phyloP scores from a whole-genome alignment of 2,797 vertebrate genomes.

The Onychomys leucogaster region DNA sequence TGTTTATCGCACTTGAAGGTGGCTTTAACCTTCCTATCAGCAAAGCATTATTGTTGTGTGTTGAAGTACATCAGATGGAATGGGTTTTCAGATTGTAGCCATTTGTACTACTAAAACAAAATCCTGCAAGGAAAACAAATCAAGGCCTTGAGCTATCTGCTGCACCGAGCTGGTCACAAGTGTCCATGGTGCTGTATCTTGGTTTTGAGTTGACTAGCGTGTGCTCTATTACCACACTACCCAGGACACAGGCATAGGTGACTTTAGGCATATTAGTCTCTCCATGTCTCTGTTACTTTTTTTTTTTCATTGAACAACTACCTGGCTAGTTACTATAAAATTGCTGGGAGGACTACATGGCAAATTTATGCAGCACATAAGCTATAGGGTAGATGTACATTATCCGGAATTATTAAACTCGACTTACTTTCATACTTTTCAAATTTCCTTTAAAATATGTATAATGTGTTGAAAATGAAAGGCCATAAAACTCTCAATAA shows the following conservation, averaged over 20 bases:
- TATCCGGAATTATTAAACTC: slow-evolving; percentile 45
- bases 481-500: not conserved
- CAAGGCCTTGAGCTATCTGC: not conserved
- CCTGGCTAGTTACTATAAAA: not conserved
- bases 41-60: slow-evolving; percentile 27
- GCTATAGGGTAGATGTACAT: not conserved
- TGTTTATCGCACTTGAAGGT: slow-evolving; percentile 36
- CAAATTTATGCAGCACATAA: not conserved
- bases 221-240: not conserved
- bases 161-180: slow-evolving; percentile 23
- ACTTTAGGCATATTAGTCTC: not conserved
- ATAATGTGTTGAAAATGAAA: slow-evolving; percentile 27
- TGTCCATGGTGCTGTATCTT: not conserved
- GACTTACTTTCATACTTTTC: slow-evolving; percentile 38
- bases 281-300: slow-evolving; percentile 29
- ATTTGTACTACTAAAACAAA: slow-evolving; percentile 54
- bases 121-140: slow-evolving; percentile 43
- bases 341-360: not conserved
- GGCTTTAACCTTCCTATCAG: slow-evolving; percentile 34
- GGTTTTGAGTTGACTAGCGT: slow-evolving; percentile 29
- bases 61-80: slow-evolving; percentile 39
- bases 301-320: not conserved
- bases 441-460: slow-evolving; percentile 47
- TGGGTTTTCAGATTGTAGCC: slow-evolving; percentile 4
- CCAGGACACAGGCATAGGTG: not conserved